Conservation (phyloP, 2,113 vertebrate species). For the Geococcyx californianus region DNA sequence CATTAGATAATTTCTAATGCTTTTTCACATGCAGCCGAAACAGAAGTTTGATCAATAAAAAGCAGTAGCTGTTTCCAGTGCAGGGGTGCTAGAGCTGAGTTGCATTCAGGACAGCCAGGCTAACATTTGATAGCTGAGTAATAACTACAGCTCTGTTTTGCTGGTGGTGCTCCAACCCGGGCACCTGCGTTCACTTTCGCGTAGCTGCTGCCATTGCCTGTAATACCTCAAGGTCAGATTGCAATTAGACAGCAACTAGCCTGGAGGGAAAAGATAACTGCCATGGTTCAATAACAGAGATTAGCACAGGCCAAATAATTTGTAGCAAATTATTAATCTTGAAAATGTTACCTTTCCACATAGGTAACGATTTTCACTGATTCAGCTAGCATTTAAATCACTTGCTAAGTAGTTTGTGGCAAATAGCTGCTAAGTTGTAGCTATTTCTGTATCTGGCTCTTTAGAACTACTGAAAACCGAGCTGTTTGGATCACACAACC, state of each 20-base stretch:
- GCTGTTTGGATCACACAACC: neutral
- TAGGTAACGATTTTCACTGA: conserved; percentile 21
- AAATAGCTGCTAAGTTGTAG: conserved; percentile 39
- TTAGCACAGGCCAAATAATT: neutral
- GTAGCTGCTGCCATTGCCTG: neutral
- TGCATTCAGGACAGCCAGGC: neutral
- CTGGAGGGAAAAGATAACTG: conserved; percentile 14
- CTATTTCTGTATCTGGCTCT: conserved; percentile 9
- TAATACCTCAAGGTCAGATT: conserved; percentile 27
- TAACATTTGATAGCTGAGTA: neutral
- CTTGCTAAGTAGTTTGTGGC: neutral
- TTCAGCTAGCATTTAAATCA: conserved; percentile 9
- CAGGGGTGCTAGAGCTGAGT: neutral
- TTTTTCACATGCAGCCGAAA: neutral
- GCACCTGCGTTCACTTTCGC: neutral
- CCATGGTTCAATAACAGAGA: conserved; percentile 1
- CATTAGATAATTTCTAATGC: neutral
- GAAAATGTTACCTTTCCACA: neutral
- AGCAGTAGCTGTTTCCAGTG: neutral
- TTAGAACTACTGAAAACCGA: neutral
- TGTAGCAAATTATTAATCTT: conserved; percentile 38
- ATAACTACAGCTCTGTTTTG: neutral
- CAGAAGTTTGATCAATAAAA: neutral
- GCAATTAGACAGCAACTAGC: neutral
- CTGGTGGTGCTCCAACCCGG: neutral